Evolutionary conservation across 2,888 invertebrate species (phyloP).

Genomic region (Yponomeuta plumbellus): DNA sequence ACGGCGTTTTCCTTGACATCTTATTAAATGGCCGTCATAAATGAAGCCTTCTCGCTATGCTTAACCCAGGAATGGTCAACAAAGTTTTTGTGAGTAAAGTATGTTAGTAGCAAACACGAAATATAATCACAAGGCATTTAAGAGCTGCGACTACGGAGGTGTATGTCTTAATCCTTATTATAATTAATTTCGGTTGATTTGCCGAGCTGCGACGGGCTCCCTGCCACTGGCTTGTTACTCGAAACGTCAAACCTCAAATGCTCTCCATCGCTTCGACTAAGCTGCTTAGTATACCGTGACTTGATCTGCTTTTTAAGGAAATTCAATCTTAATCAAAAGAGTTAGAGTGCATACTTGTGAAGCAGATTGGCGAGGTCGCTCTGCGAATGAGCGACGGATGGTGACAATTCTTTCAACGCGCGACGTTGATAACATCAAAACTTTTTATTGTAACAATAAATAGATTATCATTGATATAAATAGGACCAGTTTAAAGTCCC

Average conservation of each 20-base stretch:
- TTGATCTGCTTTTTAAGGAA: conserved; percentile 26
- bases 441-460: conserved; percentile 74
- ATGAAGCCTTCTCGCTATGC: not conserved
- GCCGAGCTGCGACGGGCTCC: not conserved
- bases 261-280: conserved; percentile 57
- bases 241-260: conserved; percentile 59
- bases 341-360: conserved; percentile 29
- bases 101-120: not conserved
- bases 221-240: conserved; percentile 54
- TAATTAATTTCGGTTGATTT: conserved; percentile 16
- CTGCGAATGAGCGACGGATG: conserved; percentile 59
- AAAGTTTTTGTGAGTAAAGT: not conserved
- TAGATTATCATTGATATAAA: conserved; percentile 74
- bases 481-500: conserved; percentile 67
- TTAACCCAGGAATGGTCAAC: not conserved
- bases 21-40: conserved; percentile 1
- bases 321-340: conserved; percentile 30
- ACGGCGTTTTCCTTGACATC: conserved; percentile 12
- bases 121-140: not conserved
- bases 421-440: conserved; percentile 68
- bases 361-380: conserved; percentile 17
- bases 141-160: not conserved
- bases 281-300: conserved; percentile 63
- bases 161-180: conserved; percentile 22
- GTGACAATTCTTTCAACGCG: conserved; percentile 73